Evolutionary conservation across 2,113 vertebrate species (phyloP).

Genomic region (Bos taurus): ARS-UCD2.0 NC_037330.1:97300001-97300500

Average conservation of each 20-base stretch:
- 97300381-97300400: not conserved
- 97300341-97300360: not conserved
- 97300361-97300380: not conserved
- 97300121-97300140: not conserved
- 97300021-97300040: no score
- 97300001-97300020: no score
- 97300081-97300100: no score
- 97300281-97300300: not conserved
- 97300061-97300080: no score
- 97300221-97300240: not conserved
- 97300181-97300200: not conserved
- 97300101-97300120: no score
- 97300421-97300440: not conserved
- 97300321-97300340: not conserved
- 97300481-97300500: not conserved
- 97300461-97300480: not conserved
- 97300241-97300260: not conserved
- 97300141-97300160: not conserved
- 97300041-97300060: no score
- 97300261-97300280: not conserved
- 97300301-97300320: not conserved
- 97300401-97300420: not conserved
- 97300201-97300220: not conserved
- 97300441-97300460: not conserved
- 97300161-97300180: not conserved